A percentile compares a stretch with the other conserved stretches of the same genome.
These are phyloP conservation scores for Polyploca ridens DNA, from an alignment of 2,888 invertebrate genomes.

Conservation along the genomic window DNA sequence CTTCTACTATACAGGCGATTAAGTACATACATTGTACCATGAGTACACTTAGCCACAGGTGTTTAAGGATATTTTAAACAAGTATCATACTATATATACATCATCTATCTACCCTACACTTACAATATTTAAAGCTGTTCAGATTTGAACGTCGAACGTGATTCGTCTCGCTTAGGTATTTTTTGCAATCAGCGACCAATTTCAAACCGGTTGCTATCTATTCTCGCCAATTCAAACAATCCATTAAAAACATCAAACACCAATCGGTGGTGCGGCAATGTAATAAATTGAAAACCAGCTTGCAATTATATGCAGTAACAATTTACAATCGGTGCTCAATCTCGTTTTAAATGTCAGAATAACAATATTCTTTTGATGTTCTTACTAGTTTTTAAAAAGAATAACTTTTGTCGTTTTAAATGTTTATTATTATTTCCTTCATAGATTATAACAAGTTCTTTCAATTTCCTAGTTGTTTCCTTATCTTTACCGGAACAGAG, in stretches of 20 bases:
- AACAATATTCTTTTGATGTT: no score
- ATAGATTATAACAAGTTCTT: neutral
- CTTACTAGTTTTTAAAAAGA: no score
- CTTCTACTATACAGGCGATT: neutral
- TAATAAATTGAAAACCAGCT: neutral
- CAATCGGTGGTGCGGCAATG: neutral
- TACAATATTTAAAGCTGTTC: no score
- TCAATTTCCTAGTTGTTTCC: neutral
- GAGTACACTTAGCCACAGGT: neutral
- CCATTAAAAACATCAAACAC: constrained; percentile 1
- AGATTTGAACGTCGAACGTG: neutral
- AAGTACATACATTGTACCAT: neutral
- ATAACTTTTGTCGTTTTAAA: no score
- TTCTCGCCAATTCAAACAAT: constrained; percentile 1
- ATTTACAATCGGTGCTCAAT: neutral
- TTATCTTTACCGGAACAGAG: neutral
- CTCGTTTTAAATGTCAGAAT: no score
- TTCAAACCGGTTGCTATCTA: neutral
- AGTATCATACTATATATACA: neutral
- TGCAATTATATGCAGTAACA: neutral
- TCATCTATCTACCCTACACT: no score
- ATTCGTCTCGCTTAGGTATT: neutral
- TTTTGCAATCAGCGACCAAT: neutral
- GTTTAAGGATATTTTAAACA: neutral
- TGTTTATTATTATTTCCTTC: no score